A percentile compares a stretch with the other conserved stretches of the same genome.
phyloP scores from a whole-genome alignment of 2,888 invertebrate species.

The Augochlorella aurata region DNA sequence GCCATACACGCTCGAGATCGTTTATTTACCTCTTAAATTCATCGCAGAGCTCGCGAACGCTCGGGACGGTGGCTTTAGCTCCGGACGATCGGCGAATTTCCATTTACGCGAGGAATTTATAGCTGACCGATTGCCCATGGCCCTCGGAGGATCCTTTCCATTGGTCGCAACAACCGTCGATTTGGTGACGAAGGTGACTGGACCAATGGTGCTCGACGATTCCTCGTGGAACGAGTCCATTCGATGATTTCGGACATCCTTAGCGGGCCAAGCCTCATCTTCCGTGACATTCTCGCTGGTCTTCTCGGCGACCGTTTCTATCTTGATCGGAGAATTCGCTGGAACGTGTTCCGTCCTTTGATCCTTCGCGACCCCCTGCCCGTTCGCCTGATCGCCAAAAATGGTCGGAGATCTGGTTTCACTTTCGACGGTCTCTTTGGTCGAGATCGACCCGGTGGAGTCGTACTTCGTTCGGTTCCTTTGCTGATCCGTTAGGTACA shows the following conservation, averaged over 20 bases:
- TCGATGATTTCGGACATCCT: background rate
- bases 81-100: slow-evolving; percentile 8
- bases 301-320: background rate
- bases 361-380: background rate
- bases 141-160: background rate
- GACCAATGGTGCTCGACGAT: background rate
- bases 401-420: slow-evolving; percentile 24
- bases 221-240: background rate
- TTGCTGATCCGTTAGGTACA: slow-evolving; percentile 36
- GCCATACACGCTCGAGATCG: background rate
- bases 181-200: background rate
- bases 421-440: background rate
- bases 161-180: background rate
- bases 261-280: background rate
- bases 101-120: background rate
- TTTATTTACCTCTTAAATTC: slow-evolving; percentile 57
- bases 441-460: background rate
- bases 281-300: background rate
- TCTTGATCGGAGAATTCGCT: background rate
- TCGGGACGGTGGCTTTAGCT: slow-evolving; percentile 5
- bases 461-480: background rate
- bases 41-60: slow-evolving; percentile 16
- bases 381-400: slow-evolving; percentile 29
- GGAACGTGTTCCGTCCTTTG: background rate
- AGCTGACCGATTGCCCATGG: background rate